These are phyloP conservation scores for Myrmecophaga tridactyla DNA, from an alignment of 2,113 vertebrate genomes.

Conservation along the genomic window DNA sequence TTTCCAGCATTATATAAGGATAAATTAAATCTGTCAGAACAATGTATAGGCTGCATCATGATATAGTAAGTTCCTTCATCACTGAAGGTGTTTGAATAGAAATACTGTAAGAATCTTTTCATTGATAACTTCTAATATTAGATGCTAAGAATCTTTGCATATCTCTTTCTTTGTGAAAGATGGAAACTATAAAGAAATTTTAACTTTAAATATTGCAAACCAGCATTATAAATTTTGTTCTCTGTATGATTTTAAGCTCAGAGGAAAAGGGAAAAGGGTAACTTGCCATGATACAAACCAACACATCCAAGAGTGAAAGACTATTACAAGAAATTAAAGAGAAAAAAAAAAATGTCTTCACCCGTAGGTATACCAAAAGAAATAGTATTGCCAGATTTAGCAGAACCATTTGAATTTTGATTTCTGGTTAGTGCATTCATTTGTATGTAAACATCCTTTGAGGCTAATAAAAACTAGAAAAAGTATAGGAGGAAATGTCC, in stretches of 20 bases:
- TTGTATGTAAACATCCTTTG: neutral
- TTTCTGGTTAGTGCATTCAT: neutral
- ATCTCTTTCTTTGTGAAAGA: neutral
- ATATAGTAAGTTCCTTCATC: rapidly evolving
- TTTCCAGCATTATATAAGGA: neutral
- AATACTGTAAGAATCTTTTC: neutral
- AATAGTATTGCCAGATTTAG: neutral
- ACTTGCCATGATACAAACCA: neutral
- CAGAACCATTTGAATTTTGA: neutral
- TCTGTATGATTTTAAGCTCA: neutral
- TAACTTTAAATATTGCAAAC: neutral
- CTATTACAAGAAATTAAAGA: neutral
- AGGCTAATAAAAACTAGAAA: neutral
- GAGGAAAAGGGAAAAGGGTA: neutral
- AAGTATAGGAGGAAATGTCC: neutral
- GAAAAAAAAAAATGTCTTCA: neutral
- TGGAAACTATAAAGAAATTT: neutral
- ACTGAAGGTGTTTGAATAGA: neutral
- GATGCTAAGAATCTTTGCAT: neutral
- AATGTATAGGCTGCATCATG: neutral
- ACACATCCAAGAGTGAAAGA: neutral
- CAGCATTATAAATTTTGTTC: neutral
- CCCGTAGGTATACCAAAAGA: neutral
- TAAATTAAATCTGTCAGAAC: neutral
- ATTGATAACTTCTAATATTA: neutral